Percentiles rank a stretch among this genome's conserved stretches.
These are phyloP conservation scores for Metridium senile DNA, from an alignment of 92 coral and sea anemone species.

Conservation along the genomic window DNA sequence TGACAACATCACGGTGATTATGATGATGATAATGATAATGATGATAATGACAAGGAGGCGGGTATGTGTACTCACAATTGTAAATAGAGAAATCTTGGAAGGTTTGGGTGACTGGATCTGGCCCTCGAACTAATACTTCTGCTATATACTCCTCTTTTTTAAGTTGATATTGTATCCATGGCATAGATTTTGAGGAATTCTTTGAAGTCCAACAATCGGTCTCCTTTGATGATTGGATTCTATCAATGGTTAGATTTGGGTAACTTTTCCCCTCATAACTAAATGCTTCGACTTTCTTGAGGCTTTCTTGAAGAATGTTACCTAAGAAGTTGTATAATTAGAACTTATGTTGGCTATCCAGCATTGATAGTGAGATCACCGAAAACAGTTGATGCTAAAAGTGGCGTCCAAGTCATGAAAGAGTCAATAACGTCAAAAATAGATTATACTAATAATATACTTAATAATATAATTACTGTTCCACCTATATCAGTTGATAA, in stretches of 20 bases:
- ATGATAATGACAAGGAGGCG: too few species aligned
- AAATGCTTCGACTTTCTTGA: background rate
- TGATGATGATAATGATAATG: too few species aligned
- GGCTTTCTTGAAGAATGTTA: background rate
- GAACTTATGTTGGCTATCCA: background rate
- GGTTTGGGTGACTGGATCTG: background rate
- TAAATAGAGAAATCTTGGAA: background rate
- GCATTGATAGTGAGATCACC: background rate
- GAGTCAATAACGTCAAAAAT: background rate
- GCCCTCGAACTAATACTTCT: background rate
- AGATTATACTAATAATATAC: background rate
- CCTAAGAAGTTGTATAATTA: background rate
- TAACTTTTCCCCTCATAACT: background rate
- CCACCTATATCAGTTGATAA: background rate
- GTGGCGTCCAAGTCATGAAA: background rate
- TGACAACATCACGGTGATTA: too few species aligned
- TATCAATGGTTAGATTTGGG: background rate
- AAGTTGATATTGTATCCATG: background rate
- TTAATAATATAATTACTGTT: background rate
- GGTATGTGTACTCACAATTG: background rate
- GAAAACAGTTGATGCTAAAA: background rate
- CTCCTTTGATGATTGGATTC: background rate
- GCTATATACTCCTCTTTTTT: background rate
- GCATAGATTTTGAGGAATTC: background rate
- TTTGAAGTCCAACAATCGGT: background rate